Evolutionary conservation across 2,888 invertebrate genomes (phyloP).

Genomic region (Netelia virgata): DNA sequence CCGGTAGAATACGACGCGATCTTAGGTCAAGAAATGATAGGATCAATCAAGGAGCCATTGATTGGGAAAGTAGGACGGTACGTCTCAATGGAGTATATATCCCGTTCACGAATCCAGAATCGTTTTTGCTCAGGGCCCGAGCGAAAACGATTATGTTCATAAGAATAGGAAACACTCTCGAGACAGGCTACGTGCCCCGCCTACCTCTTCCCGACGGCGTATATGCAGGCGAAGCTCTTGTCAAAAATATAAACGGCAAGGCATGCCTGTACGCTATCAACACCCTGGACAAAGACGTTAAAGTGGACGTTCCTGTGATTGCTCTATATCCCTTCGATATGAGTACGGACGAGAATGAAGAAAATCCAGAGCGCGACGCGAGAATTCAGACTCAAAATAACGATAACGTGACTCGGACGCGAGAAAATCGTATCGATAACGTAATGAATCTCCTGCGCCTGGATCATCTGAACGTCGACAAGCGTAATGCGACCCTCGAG

Average conservation of each 20-base stretch:
- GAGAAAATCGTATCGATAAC: too few relatives aligned
- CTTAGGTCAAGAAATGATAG: constrained; percentile 1
- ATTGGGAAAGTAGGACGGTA: constrained; percentile 7
- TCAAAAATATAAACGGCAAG: too few relatives aligned
- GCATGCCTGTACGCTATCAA: too few relatives aligned
- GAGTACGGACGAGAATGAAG: constrained; percentile 45
- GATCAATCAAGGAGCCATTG: neutral
- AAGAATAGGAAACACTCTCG: neutral
- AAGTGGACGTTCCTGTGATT: constrained; percentile 27
- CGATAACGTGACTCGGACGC: constrained; percentile 6
- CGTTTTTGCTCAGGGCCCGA: constrained; percentile 19
- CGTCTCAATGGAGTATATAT: neutral
- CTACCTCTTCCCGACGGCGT: too few relatives aligned
- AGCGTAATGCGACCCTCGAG: too few relatives aligned
- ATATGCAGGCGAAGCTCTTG: too few relatives aligned
- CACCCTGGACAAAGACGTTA: too few relatives aligned
- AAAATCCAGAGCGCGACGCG: neutral
- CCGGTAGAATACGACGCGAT: constrained; percentile 19
- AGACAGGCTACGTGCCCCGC: constrained; percentile 13
- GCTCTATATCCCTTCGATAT: constrained; percentile 49
- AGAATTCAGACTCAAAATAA: neutral
- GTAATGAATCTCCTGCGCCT: too few relatives aligned
- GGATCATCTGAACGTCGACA: too few relatives aligned
- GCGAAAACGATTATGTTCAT: too few relatives aligned
- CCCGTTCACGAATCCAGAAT: constrained; percentile 33